These are phyloP conservation scores for Proteles cristata DNA, from an alignment of 2,113 vertebrate genomes.

Conservation along the genomic window DNA sequence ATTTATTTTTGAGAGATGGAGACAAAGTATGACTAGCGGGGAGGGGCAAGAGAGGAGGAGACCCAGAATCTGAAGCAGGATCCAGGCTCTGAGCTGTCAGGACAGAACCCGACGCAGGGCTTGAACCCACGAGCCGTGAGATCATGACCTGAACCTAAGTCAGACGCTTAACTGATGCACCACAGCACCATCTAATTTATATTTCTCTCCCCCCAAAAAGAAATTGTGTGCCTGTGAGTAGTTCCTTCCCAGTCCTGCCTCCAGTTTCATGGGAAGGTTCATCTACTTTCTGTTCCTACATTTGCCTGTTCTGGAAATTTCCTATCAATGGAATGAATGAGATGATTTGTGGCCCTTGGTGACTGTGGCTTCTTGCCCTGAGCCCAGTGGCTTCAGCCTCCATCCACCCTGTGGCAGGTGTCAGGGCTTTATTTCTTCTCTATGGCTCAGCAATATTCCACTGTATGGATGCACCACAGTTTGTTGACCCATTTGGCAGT, in stretches of 20 bases:
- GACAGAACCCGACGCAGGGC: too few species aligned
- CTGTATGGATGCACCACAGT: background rate
- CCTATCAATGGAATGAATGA: background rate
- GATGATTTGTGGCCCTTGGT: background rate
- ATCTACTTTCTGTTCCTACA: background rate
- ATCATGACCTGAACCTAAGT: too few species aligned
- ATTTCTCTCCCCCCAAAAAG: background rate
- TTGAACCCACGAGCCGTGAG: too few species aligned
- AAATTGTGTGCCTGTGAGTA: background rate
- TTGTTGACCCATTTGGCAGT: background rate
- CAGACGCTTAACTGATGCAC: too few species aligned
- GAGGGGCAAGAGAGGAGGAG: too few species aligned
- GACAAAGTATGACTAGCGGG: too few species aligned
- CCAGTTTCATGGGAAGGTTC: accelerated
- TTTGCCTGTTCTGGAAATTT: background rate
- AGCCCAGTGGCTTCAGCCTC: background rate
- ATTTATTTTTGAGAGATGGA: too few species aligned
- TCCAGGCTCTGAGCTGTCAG: too few species aligned
- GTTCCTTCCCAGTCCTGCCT: background rate
- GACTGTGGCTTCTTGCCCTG: background rate
- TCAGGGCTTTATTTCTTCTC: background rate
- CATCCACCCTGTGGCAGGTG: accelerated
- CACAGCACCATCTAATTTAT: background rate
- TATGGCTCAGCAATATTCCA: background rate
- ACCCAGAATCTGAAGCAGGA: too few species aligned